These are phyloP conservation scores for Drosophila repletoides DNA, from an alignment of 1,140 invertebrate genomes.

Conservation along the genomic window DNA sequence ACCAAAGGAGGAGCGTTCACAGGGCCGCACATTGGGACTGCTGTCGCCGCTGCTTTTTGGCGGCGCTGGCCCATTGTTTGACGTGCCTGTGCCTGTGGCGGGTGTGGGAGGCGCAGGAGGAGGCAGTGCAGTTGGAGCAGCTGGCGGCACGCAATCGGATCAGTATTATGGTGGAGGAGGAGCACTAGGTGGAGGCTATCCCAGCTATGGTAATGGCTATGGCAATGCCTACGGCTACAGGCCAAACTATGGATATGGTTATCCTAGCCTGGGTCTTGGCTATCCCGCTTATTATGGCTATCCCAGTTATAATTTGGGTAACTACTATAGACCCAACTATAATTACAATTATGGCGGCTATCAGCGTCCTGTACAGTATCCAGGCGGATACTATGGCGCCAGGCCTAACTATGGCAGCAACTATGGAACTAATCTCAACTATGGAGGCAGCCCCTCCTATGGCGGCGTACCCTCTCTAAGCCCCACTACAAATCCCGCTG, in stretches of 20 bases:
- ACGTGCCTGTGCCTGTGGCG: constrained; percentile 39
- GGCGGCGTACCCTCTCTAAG: neutral
- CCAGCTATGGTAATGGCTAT: neutral
- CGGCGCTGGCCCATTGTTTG: constrained; percentile 26
- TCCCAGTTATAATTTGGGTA: constrained; percentile 42
- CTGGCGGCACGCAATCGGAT: constrained; percentile 55
- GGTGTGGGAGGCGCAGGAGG: neutral
- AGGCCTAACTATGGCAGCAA: constrained; percentile 41
- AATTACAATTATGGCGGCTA: constrained; percentile 49
- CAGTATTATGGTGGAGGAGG: constrained; percentile 42
- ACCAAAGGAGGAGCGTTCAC: constrained; percentile 3
- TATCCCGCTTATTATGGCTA: constrained; percentile 55
- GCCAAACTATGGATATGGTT: constrained; percentile 49
- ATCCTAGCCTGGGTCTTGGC: constrained; percentile 40
- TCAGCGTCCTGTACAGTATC: constrained; percentile 47
- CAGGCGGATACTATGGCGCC: constrained; percentile 42
- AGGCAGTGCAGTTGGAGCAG: constrained; percentile 1
- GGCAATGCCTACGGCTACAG: constrained; percentile 38
- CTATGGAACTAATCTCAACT: constrained; percentile 19
- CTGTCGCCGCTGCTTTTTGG: constrained; percentile 58
- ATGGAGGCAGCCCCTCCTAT: constrained; percentile 5
- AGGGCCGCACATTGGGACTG: constrained; percentile 67
- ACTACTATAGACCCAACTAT: constrained; percentile 31
- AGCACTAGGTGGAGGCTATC: constrained; percentile 17
- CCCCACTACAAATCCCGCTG: neutral